Base-by-base conservation (phyloP, 1,140 invertebrate species). In the Campoletis sonorensis region DNA sequence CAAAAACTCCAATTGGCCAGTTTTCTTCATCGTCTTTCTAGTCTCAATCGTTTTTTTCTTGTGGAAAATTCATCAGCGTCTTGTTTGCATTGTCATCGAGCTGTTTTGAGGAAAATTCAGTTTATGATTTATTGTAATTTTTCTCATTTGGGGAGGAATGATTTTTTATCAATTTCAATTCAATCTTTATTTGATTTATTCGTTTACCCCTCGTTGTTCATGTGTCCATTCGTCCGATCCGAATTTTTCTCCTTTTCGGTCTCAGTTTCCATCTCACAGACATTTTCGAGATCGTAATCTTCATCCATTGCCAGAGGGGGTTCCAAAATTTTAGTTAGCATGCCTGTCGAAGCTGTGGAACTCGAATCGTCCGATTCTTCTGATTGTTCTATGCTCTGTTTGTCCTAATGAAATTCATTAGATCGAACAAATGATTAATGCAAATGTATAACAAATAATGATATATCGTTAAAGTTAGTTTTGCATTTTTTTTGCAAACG, bases 371-470 rank as follows among this genome's bases (percentile, higher is more conserved):
- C 85, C 0, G 73, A 84, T 37, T 86, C 84, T 68, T 61, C 77
- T 26, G 89, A 86, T 37, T 87, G 81, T 64, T 88, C 88, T 16
- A 91, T 91, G 67, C 87, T 88, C 78, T 76, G 88, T 71, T 87
- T 88, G 61, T 91, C 87, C 90, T 91, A 23, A 64, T 26, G 27
- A 26, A 4, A 64, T 21, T 27, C 4, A 45, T 18, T 15, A 40
- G 23, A 54, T 26, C 4, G 13, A 27, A 37, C 21, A 49, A 37
- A 13, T 58, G 26, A 51, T 79, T 51, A 49, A 45, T 49, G 8
- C 2, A 45, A 45, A 45, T 13, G 2, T 10, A 45, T 10, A 45
- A 1, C 7, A 45, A 45, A 10, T 45, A 45, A 4, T 45, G 1
- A 1, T 11, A 45, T 13, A 13, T 45, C 8, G 8, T 45, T 45